A percentile compares a stretch with the other conserved stretches of the same genome.
These are phyloP conservation scores for Asobara japonica DNA, from an alignment of 1,140 invertebrate genomes.

Conservation along the genomic window DNA sequence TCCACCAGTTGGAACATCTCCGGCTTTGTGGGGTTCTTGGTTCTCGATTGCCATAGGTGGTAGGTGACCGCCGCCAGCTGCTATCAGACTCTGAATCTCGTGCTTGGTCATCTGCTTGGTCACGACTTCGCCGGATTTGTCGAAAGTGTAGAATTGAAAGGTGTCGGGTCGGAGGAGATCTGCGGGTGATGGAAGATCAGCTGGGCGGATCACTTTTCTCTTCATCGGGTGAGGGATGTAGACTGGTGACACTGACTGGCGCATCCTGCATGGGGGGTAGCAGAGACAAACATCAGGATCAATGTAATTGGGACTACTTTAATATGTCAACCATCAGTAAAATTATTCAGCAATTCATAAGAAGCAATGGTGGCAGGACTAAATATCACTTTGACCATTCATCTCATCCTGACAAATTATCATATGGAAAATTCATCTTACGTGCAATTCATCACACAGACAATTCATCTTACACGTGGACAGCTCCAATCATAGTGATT, in stretches of 20 bases:
- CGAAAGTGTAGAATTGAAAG: constrained; percentile 87
- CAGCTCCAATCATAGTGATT: too few species aligned
- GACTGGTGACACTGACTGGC: neutral
- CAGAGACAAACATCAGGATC: too few species aligned
- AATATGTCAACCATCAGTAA: too few species aligned
- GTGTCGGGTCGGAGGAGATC: constrained; percentile 79
- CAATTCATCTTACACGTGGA: too few species aligned
- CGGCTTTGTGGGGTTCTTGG: constrained; percentile 53
- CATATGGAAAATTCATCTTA: too few species aligned
- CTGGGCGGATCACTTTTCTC: constrained; percentile 35
- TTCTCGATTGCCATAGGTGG: constrained; percentile 45
- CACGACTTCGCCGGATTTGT: constrained; percentile 81
- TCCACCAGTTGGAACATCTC: constrained; percentile 46
- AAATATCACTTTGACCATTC: too few species aligned
- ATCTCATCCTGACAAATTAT: too few species aligned
- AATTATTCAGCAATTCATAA: too few species aligned
- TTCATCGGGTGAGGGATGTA: neutral
- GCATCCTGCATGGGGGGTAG: neutral
- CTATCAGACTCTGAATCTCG: constrained; percentile 85
- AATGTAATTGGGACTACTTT: too few species aligned
- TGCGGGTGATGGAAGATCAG: constrained; percentile 71
- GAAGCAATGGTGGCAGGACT: too few species aligned
- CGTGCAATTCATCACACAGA: too few species aligned
- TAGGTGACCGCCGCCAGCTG: constrained; percentile 72
- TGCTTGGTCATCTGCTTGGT: constrained; percentile 83